A percentile compares a stretch with the other conserved stretches of the same genome.
phyloP scores from a whole-genome alignment of 2,797 vertebrate genomes.

The Manis crassicaudata region DNA sequence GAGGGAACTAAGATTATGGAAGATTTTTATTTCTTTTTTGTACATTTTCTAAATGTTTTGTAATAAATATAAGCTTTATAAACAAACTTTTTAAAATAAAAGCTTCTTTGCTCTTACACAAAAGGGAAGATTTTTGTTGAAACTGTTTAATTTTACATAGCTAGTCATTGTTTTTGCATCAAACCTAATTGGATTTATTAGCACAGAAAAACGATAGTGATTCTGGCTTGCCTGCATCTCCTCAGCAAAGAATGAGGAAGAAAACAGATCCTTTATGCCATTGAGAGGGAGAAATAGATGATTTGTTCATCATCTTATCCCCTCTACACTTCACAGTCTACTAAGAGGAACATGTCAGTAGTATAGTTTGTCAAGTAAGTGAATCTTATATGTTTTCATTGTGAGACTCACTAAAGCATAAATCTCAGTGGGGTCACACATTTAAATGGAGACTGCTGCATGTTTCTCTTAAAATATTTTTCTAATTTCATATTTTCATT shows the following conservation, averaged over 20 bases:
- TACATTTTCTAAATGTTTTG: background rate
- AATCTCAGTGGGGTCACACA: background rate
- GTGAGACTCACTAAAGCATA: slow-evolving; percentile 32
- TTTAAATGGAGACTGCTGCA: slow-evolving; percentile 16
- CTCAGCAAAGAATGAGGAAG: background rate
- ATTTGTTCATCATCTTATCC: background rate
- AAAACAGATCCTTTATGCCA: background rate
- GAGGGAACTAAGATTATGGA: background rate
- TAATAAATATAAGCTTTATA: background rate
- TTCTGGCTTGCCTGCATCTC: background rate
- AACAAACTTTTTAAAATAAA: background rate
- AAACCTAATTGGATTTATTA: background rate
- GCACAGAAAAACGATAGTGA: background rate
- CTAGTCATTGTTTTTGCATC: background rate
- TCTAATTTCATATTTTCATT: slow-evolving; percentile 29
- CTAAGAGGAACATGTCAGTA: background rate
- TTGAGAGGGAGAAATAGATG: background rate
- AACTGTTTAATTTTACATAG: background rate
- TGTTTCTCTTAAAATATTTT: slow-evolving; percentile 43
- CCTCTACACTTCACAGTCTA: background rate
- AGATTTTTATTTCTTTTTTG: background rate
- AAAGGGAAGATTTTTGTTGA: background rate
- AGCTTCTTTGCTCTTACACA: background rate
- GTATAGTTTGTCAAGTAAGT: background rate
- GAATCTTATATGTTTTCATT: slow-evolving; percentile 31